A percentile compares a stretch with the other conserved stretches of the same genome.
phyloP scores from a whole-genome alignment of 2,888 invertebrate genomes.

The Diploptera punctata region DNA sequence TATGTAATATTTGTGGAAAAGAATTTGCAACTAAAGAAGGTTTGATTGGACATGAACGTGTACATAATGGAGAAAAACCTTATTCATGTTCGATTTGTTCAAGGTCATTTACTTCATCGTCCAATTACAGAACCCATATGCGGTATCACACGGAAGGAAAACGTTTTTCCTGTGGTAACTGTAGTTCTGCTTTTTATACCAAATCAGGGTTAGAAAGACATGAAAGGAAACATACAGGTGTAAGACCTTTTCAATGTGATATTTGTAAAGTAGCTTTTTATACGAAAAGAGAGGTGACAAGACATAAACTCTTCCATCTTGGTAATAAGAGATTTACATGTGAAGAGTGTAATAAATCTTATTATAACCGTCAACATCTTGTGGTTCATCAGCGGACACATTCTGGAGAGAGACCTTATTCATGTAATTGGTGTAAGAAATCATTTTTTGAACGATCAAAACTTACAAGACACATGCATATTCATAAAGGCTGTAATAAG shows the following conservation, averaged over 20 bases:
- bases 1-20: conserved; percentile 29
- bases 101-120: conserved; percentile 4
- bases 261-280: conserved; percentile 20
- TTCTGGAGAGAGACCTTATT: conserved; percentile 25
- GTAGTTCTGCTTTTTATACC: conserved; percentile 16
- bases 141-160: conserved; percentile 21
- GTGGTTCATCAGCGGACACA: conserved; percentile 24
- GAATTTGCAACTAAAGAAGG: conserved; percentile 18
- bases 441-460: conserved; percentile 29
- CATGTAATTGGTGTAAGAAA: conserved; percentile 22
- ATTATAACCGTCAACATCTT: conserved; percentile 26
- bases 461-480: conserved; percentile 23
- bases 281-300: conserved; percentile 24
- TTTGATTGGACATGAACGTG: conserved; percentile 16
- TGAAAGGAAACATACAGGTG: conserved; percentile 16
- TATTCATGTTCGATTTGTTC: conserved; percentile 11
- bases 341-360: conserved; percentile 19
- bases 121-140: conserved; percentile 24
- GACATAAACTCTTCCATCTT: conserved; percentile 26
- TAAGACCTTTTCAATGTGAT: conserved; percentile 25
- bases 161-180: conserved; percentile 2
- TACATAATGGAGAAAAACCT: conserved; percentile 27
- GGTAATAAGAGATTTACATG: conserved; percentile 25
- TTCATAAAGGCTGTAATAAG: no score
- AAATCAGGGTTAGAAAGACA: conserved; percentile 30